Evolutionary conservation across 2,797 vertebrate genomes (phyloP).

Genomic region (Hyperoplus lanceolatus): DNA sequence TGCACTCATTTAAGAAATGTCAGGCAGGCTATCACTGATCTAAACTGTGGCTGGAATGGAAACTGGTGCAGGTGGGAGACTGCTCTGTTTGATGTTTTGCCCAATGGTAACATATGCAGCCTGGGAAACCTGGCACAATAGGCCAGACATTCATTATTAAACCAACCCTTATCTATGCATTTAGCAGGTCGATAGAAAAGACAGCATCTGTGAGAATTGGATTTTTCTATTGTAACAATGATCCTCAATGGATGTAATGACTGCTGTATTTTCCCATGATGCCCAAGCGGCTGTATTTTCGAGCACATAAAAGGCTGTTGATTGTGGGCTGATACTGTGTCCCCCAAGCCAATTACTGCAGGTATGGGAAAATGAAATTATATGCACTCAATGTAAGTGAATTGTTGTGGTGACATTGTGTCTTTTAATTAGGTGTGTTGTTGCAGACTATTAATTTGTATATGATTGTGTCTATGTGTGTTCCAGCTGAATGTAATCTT

Average conservation of each 20-base stretch:
- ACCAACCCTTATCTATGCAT: conserved; percentile 36
- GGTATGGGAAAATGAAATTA: conserved; percentile 62
- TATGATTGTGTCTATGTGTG: conserved; percentile 48
- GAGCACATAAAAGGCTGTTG: conserved; percentile 68
- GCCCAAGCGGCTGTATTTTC: conserved; percentile 63
- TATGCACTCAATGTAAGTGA: conserved; percentile 55
- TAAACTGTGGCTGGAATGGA: conserved; percentile 51
- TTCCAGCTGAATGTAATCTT: conserved; percentile 99
- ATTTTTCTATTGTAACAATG: conserved; percentile 65
- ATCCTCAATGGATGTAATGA: conserved; percentile 65
- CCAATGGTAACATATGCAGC: conserved; percentile 41
- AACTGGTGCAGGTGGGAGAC: conserved; percentile 48
- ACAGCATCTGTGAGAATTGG: conserved; percentile 60
- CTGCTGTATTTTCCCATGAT: conserved; percentile 59
- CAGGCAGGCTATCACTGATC: conserved; percentile 63
- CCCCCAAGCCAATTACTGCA: conserved; percentile 68
- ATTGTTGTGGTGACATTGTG: conserved; percentile 62
- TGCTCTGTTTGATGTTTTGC: conserved; percentile 38
- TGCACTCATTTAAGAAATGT: conserved; percentile 71
- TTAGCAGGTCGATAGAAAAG: conserved; percentile 40
- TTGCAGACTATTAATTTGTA: conserved; percentile 58
- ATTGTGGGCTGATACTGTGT: conserved; percentile 69
- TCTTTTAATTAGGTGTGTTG: conserved; percentile 69
- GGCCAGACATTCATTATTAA: conserved; percentile 59
- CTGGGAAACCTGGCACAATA: conserved; percentile 40